Evolutionary conservation across 2,888 invertebrate species (phyloP).

Genomic region (Ectemnius continuus): DNA sequence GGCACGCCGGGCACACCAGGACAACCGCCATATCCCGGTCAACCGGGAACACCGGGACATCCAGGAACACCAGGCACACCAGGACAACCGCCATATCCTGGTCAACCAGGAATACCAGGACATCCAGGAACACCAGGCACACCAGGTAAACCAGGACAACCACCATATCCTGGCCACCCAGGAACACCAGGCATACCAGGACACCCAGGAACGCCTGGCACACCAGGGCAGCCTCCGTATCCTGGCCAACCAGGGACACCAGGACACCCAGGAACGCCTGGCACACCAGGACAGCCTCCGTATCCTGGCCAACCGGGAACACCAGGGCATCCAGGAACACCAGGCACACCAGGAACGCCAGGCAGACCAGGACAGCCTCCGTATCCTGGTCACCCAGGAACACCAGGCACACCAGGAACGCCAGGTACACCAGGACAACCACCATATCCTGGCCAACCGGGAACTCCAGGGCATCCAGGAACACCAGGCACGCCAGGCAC

Average conservation of each 20-base stretch:
- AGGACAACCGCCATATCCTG: conserved; percentile 65
- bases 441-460: conserved; percentile 38
- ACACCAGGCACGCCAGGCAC: conserved; percentile 43
- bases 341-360: conserved; percentile 12
- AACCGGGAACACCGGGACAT: conserved; percentile 50
- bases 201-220: conserved; percentile 61
- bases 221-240: conserved; percentile 52
- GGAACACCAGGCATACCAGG: conserved; percentile 58
- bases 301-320: not conserved
- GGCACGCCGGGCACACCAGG: not conserved
- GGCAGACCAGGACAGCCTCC: too few species aligned
- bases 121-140: conserved; percentile 50
- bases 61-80: conserved; percentile 66
- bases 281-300: not conserved
- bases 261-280: not conserved
- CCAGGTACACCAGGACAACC: conserved; percentile 56
- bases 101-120: conserved; percentile 42
- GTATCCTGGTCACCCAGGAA: conserved; percentile 20
- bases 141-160: conserved; percentile 51
- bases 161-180: conserved; percentile 36
- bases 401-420: not conserved
- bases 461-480: conserved; percentile 33
- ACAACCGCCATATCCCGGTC: not conserved
- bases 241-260: conserved; percentile 39
- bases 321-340: not conserved